Evolutionary conservation across 2,888 invertebrate genomes (phyloP).

Genomic region (Corythucha ciliata): DNA sequence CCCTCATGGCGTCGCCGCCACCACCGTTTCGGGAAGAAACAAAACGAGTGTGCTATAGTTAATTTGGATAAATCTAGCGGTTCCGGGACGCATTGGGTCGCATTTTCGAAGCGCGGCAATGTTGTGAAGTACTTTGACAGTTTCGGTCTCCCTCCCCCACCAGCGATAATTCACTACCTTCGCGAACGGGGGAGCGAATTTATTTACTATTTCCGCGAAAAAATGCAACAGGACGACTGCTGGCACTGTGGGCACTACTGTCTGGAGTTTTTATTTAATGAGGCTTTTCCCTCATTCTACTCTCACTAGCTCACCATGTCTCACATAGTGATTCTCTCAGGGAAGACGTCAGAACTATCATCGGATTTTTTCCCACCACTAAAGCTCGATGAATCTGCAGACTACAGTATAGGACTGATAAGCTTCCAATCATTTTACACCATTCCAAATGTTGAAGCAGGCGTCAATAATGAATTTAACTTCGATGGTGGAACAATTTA

Average conservation of each 20-base stretch:
- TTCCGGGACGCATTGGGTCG: slow-evolving; percentile 4
- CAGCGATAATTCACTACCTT: background rate
- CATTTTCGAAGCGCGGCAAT: background rate
- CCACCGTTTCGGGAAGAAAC: slow-evolving; percentile 7
- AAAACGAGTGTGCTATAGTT: slow-evolving; percentile 2
- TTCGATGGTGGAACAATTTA: slow-evolving; percentile 35
- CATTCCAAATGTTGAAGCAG: slow-evolving; percentile 28
- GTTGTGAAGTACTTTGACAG: background rate
- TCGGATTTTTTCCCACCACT: slow-evolving; percentile 1
- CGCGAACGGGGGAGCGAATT: background rate
- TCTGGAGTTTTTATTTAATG: too few species aligned
- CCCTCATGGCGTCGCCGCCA: too few species aligned
- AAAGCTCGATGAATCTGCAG: background rate
- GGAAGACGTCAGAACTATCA: background rate
- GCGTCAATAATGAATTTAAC: slow-evolving; percentile 36
- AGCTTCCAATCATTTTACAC: background rate
- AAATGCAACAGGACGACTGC: background rate
- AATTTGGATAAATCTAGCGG: slow-evolving; percentile 3
- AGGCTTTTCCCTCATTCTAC: background rate
- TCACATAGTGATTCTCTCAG: background rate
- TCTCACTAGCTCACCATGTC: slow-evolving; percentile 1
- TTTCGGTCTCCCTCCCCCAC: slow-evolving; percentile 1
- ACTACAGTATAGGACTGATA: background rate
- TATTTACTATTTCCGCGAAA: slow-evolving; percentile 1
- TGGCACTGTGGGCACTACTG: too few species aligned